These are phyloP conservation scores for Hydrolagus affinis DNA, from an alignment of 2,113 vertebrate genomes.

Conservation along the genomic window DNA sequence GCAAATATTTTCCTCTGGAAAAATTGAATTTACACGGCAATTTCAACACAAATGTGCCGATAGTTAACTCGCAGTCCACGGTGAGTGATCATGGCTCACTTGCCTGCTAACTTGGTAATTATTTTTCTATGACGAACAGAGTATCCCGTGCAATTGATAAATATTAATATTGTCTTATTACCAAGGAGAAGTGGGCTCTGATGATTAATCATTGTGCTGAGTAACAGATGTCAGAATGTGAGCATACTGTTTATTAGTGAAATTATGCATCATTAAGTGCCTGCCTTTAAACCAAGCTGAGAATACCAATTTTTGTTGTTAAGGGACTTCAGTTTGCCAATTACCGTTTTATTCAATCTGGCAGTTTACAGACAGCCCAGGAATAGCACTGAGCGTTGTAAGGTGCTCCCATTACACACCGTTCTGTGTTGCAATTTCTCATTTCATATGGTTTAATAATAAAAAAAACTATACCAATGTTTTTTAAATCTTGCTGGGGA, in stretches of 20 bases:
- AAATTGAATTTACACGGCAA: slow-evolving; percentile 1
- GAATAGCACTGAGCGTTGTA: not conserved
- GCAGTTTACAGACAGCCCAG: slow-evolving; percentile 21
- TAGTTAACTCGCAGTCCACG: slow-evolving; percentile 4
- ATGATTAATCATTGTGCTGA: slow-evolving; percentile 32
- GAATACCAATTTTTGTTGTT: slow-evolving; percentile 30
- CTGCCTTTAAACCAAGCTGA: slow-evolving; percentile 26
- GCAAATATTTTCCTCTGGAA: not conserved
- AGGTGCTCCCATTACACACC: not conserved
- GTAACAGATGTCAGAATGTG: slow-evolving; percentile 34
- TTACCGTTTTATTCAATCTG: slow-evolving; percentile 23
- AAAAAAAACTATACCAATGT: slow-evolving; percentile 1
- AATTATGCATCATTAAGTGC: slow-evolving; percentile 31
- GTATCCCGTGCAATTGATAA: slow-evolving; percentile 33
- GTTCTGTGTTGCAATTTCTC: not conserved
- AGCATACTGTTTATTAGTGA: slow-evolving; percentile 26
- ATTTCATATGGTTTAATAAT: slow-evolving; percentile 19
- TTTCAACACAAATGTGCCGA: slow-evolving; percentile 1
- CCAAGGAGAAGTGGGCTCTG: slow-evolving; percentile 32
- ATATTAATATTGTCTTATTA: slow-evolving; percentile 34
- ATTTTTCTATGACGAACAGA: slow-evolving; percentile 19
- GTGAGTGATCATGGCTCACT: not conserved
- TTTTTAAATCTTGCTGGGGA: not conserved
- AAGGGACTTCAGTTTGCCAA: slow-evolving; percentile 23
- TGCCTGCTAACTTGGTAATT: slow-evolving; percentile 18